A percentile compares a stretch with the other conserved stretches of the same genome.
These are phyloP conservation scores for Hyles lineata DNA, from an alignment of 2,888 invertebrate genomes.

Conservation along the genomic window DNA sequence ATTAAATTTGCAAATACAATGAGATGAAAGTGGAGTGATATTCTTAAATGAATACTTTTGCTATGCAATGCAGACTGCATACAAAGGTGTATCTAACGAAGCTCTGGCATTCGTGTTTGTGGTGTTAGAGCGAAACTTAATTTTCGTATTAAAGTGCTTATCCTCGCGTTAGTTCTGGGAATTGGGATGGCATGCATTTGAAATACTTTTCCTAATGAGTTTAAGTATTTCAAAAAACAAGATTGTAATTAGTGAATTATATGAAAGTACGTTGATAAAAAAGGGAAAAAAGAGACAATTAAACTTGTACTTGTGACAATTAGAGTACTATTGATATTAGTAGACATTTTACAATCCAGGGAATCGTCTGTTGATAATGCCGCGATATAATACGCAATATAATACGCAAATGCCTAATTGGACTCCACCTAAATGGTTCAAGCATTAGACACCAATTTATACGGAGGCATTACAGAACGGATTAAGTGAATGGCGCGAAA, in stretches of 20 bases:
- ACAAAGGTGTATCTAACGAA: neutral
- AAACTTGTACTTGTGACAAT: too few species aligned
- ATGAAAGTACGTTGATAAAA: too few species aligned
- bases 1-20: slow-evolving; percentile 19
- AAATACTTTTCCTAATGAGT: neutral
- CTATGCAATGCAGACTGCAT: neutral
- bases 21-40: slow-evolving; percentile 9
- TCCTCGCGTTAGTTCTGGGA: neutral
- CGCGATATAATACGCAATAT: too few species aligned
- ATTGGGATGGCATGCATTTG: neutral
- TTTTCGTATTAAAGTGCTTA: neutral
- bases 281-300: too few species aligned
- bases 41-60: neutral
- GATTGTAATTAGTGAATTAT: too few species aligned
- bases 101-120: neutral
- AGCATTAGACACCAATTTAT: neutral
- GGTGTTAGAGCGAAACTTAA: neutral
- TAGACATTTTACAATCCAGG: neutral
- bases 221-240: too few species aligned
- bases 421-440: neutral
- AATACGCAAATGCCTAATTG: neutral
- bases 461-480: slow-evolving; percentile 20
- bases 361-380: neutral
- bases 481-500: slow-evolving; percentile 23
- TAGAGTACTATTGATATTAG: too few species aligned